Evolutionary conservation across 2,113 vertebrate species (phyloP).

Genomic region (Dendrocopos noguchii): DNA sequence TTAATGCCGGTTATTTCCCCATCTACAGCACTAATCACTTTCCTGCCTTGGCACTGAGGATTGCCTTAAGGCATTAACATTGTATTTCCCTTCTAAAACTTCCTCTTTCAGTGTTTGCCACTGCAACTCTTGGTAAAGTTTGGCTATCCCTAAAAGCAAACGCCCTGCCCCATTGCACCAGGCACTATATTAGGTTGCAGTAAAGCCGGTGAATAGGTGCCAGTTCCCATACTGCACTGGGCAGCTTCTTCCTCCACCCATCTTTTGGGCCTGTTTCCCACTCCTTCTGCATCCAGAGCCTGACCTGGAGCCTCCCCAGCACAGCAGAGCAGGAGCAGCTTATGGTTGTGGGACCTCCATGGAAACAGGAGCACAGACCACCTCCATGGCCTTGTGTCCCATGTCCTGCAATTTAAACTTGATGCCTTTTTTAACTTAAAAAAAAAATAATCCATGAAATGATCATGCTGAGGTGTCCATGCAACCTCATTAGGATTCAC

Average conservation of each 20-base stretch:
- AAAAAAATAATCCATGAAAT: not conserved
- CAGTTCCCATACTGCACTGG: rapidly evolving
- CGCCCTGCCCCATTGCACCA: not conserved
- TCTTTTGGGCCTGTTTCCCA: not conserved
- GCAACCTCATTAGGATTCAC: constrained; percentile 9
- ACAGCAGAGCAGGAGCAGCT: not conserved
- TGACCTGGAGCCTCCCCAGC: not conserved
- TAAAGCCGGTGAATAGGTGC: not conserved
- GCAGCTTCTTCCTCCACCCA: not conserved
- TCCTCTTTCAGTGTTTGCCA: constrained; percentile 15
- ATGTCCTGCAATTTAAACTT: not conserved
- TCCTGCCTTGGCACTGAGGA: not conserved
- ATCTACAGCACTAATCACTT: not conserved
- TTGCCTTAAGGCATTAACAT: not conserved
- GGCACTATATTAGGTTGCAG: rapidly evolving
- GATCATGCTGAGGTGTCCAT: not conserved
- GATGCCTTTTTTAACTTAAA: rapidly evolving
- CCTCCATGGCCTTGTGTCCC: rapidly evolving
- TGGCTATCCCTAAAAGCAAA: constrained; percentile 3
- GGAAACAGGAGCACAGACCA: not conserved
- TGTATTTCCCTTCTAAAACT: constrained; percentile 42
- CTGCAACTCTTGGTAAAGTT: not conserved
- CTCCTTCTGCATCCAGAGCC: not conserved
- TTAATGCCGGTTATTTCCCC: not conserved
- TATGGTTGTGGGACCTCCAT: not conserved